Evolutionary conservation across 2,888 invertebrate species (phyloP).

Genomic region (Phragmatobia fuliginosa): DNA sequence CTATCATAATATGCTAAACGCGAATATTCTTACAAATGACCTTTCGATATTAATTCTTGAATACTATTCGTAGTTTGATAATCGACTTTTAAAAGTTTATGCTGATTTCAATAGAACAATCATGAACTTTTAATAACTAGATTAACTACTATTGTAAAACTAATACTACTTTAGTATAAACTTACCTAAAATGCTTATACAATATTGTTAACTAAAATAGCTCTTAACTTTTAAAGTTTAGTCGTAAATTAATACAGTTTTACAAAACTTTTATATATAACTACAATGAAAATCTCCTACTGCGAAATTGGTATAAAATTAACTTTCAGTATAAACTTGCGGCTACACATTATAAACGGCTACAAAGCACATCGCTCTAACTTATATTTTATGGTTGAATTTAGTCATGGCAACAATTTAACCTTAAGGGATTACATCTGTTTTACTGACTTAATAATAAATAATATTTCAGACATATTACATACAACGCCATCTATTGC

Average conservation of each 20-base stretch:
- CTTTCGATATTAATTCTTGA: too few species aligned
- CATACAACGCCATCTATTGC: too few species aligned
- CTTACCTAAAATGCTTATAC: neutral
- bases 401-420: neutral
- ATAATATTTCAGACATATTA: too few species aligned
- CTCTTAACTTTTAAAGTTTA: neutral
- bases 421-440: neutral
- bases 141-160: neutral
- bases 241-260: neutral
- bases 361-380: neutral
- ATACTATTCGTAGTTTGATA: too few species aligned
- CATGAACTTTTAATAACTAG: neutral
- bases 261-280: neutral
- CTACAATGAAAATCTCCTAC: neutral
- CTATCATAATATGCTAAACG: neutral
- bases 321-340: neutral
- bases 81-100: too few species aligned
- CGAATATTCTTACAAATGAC: too few species aligned
- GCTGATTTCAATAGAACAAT: too few species aligned
- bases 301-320: neutral
- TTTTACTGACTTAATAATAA: too few species aligned
- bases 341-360: neutral
- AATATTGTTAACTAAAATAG: neutral
- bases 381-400: neutral
- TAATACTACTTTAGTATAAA: neutral